Conservation (phyloP, 1,140 invertebrate genomes). For the Diorhabda sublineata region DNA sequence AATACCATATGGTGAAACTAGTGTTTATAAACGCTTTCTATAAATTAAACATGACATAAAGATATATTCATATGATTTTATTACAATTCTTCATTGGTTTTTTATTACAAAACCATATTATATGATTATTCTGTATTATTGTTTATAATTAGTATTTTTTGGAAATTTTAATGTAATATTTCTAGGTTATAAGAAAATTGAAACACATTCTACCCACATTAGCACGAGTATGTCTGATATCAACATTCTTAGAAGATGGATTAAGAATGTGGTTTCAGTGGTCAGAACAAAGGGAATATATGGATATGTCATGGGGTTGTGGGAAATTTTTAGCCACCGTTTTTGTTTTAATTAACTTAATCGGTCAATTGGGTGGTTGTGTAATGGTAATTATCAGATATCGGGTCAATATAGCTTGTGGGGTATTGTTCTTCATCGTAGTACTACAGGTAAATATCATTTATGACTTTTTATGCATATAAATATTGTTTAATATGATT, state of each 20-base stretch:
- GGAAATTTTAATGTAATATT: conserved; percentile 33
- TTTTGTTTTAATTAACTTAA: conserved; percentile 90
- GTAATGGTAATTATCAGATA: conserved; percentile 91
- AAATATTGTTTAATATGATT: too few species aligned
- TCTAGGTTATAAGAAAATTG: conserved; percentile 83
- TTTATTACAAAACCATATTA: too few species aligned
- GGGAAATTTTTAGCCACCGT: conserved; percentile 87
- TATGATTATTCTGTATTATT: neutral
- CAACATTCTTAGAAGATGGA: conserved; percentile 99
- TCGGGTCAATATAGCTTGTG: conserved; percentile 92
- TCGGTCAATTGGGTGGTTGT: conserved; percentile 94
- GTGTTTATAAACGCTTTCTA: neutral
- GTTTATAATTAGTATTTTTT: conserved; percentile 1
- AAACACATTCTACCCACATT: conserved; percentile 94
- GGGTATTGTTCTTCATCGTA: conserved; percentile 93
- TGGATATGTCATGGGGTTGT: conserved; percentile 97
- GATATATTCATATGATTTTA: neutral
- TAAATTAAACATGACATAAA: neutral
- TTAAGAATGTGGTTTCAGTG: conserved; percentile 99
- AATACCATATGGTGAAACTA: neutral
- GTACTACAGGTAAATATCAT: conserved; percentile 72
- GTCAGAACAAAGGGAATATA: conserved; percentile 96
- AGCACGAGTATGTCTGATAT: conserved; percentile 94
- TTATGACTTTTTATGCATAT: too few species aligned
- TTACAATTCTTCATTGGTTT: too few species aligned